Conservation (phyloP, 2,113 vertebrate species). For the Nettapus auritus region DNA sequence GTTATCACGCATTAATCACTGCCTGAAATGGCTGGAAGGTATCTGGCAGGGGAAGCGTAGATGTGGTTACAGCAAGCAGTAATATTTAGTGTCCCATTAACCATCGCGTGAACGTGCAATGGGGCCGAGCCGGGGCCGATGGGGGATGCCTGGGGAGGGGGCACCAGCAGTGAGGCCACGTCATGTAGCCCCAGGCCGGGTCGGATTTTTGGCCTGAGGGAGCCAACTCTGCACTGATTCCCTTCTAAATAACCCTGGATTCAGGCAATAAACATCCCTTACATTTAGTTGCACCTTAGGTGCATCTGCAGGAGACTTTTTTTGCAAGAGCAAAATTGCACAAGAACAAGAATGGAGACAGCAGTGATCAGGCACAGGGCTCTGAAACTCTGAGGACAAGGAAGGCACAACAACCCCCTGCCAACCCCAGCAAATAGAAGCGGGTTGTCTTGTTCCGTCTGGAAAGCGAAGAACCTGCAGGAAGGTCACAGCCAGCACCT, state of each 20-base stretch:
- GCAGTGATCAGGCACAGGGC: not conserved
- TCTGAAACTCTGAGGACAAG: no score
- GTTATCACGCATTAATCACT: not conserved
- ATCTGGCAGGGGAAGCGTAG: not conserved
- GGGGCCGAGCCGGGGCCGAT: not conserved
- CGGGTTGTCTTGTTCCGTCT: not conserved
- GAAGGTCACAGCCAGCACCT: not conserved
- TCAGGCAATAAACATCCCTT: not conserved
- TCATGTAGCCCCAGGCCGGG: not conserved
- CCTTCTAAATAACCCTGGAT: not conserved
- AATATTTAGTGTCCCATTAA: not conserved
- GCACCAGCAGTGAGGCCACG: no score
- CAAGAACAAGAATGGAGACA: not conserved
- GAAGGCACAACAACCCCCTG: not conserved
- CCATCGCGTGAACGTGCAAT: not conserved
- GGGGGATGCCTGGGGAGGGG: not conserved
- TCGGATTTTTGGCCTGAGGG: not conserved
- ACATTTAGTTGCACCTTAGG: no score
- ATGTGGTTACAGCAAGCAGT: not conserved
- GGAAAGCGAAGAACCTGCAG: not conserved
- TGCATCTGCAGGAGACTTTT: no score
- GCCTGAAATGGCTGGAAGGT: not conserved
- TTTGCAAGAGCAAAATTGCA: not conserved
- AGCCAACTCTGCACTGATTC: rapidly evolving
- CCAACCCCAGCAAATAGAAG: not conserved